These are phyloP conservation scores for Megamerina dolium DNA, from an alignment of 2,888 invertebrate species.

Conservation along the genomic window DNA sequence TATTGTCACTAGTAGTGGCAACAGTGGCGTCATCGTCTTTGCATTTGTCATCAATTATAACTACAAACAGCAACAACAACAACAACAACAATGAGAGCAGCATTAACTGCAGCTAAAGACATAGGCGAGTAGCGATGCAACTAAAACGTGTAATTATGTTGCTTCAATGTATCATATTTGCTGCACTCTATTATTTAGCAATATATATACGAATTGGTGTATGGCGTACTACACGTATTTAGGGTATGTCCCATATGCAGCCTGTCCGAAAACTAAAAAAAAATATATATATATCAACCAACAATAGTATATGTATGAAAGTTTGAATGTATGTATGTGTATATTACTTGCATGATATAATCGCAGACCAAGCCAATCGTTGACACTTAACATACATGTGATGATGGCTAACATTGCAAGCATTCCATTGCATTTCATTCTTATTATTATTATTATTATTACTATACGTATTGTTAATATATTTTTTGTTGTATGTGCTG, in stretches of 20 bases:
- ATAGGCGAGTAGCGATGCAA: slow-evolving; percentile 15
- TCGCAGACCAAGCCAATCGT: no score
- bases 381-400: no score
- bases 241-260: no score
- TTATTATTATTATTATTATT: not conserved
- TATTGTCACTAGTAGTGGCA: slow-evolving; percentile 8
- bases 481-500: not conserved
- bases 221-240: no score
- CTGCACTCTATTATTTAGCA: no score
- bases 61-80: not conserved
- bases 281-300: no score
- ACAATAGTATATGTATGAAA: no score
- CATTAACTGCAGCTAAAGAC: not conserved
- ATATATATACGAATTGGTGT: no score
- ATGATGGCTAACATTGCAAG: no score
- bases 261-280: no score
- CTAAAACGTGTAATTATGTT: slow-evolving; percentile 41
- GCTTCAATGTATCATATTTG: slow-evolving; percentile 32
- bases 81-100: not conserved
- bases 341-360: no score
- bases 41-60: slow-evolving; percentile 29
- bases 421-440: slow-evolving; percentile 1
- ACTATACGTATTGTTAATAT: not conserved
- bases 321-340: no score
- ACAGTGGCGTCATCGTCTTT: not conserved